These are phyloP conservation scores for Stomorhina lunata DNA, from an alignment of 2,888 invertebrate species.

Conservation along the genomic window DNA sequence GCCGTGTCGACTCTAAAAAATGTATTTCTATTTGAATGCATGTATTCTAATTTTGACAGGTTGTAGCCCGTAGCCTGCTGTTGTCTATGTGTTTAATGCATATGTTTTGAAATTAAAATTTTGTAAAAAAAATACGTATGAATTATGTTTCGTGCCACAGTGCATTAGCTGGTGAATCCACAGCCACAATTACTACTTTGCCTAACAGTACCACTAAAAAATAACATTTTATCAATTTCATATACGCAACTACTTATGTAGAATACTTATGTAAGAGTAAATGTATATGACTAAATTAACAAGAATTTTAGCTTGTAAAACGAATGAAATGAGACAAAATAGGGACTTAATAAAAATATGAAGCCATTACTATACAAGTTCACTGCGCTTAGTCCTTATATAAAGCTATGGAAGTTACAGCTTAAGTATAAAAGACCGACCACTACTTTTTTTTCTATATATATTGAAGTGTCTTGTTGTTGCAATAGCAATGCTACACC, in stretches of 20 bases:
- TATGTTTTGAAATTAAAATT: too few species aligned
- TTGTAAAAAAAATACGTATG: too few species aligned
- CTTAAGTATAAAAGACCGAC: constrained; percentile 2
- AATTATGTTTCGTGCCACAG: too few species aligned
- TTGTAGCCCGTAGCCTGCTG: too few species aligned
- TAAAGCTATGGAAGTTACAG: background rate
- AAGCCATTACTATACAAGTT: too few species aligned
- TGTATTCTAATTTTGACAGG: too few species aligned
- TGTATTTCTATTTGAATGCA: too few species aligned
- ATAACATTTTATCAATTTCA: background rate
- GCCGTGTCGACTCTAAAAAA: too few species aligned
- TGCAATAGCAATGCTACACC: background rate
- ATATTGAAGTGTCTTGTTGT: background rate
- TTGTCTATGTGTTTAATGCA: too few species aligned
- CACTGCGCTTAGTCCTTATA: background rate
- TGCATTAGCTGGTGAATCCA: too few species aligned
- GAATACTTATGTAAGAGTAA: background rate
- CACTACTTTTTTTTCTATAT: background rate
- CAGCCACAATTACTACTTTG: too few species aligned
- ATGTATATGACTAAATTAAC: too few species aligned
- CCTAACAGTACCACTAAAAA: background rate
- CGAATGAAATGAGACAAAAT: background rate
- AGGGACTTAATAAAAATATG: background rate
- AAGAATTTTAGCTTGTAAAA: background rate
- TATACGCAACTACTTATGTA: background rate